Conservation (phyloP, 2,797 vertebrate genomes). For the Cephalopachus bancanus region DNA sequence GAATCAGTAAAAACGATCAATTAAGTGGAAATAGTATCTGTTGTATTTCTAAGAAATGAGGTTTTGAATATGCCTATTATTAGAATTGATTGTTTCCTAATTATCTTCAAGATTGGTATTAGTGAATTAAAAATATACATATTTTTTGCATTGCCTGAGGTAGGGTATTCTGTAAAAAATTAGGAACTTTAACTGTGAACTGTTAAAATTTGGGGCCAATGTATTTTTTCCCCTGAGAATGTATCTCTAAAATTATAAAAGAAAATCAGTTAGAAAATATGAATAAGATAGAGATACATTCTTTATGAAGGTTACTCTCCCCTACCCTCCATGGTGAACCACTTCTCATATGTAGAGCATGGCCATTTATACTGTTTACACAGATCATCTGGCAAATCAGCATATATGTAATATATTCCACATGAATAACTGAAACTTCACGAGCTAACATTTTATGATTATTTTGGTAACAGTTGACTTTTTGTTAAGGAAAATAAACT, state of each 20-base stretch:
- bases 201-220: not conserved
- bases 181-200: not conserved
- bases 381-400: not conserved
- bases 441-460: slow-evolving; percentile 6
- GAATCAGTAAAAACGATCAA: not conserved
- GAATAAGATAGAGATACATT: not conserved
- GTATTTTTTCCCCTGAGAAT: not conserved
- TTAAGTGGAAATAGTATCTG: not conserved
- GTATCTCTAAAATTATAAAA: not conserved
- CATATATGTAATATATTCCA: not conserved
- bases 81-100: not conserved
- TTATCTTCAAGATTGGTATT: not conserved
- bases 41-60: not conserved
- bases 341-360: not conserved
- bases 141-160: not conserved
- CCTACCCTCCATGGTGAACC: not conserved
- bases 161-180: not conserved
- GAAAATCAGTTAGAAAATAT: not conserved
- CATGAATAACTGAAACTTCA: not conserved
- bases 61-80: not conserved
- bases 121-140: not conserved
- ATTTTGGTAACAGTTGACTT: not conserved
- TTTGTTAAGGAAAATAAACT: not conserved
- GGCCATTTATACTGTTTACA: not conserved
- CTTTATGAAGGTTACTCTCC: not conserved